phyloP scores from a whole-genome alignment of 2,113 vertebrate genomes.

The Columba janthina region DNA sequence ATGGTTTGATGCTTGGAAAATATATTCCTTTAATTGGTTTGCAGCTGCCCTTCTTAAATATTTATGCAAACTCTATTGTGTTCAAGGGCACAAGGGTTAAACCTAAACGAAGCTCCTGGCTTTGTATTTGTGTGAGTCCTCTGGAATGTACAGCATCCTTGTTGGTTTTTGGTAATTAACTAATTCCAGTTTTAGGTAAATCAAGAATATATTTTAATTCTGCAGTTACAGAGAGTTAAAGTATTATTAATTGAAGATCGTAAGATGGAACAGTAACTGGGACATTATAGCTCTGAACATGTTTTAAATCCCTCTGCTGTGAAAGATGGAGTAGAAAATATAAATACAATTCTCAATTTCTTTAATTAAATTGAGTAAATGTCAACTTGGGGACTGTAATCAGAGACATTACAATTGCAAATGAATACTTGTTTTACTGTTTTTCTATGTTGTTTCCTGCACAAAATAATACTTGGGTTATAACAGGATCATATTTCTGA shows the following conservation, averaged over 20 bases:
- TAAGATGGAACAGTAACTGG: background rate
- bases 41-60: slow-evolving; percentile 13
- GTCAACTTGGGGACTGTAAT: background rate
- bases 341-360: background rate
- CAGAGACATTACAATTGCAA: background rate
- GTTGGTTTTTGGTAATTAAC: background rate
- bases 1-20: slow-evolving; percentile 37
- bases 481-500: background rate
- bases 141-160: background rate
- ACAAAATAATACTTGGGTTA: background rate
- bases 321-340: background rate
- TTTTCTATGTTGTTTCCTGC: background rate
- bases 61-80: slow-evolving; percentile 40
- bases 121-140: background rate
- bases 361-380: background rate
- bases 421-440: background rate
- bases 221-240: background rate
- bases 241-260: background rate
- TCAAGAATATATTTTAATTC: background rate
- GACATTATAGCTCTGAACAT: background rate
- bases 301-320: slow-evolving; percentile 7
- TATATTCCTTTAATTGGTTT: slow-evolving; percentile 44
- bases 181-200: slow-evolving; percentile 6
- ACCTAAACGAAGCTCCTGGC: background rate
- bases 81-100: slow-evolving; percentile 21